Conservation (phyloP, 2,113 vertebrate genomes). For the Cryptomyrus ogoouensis region DNA sequence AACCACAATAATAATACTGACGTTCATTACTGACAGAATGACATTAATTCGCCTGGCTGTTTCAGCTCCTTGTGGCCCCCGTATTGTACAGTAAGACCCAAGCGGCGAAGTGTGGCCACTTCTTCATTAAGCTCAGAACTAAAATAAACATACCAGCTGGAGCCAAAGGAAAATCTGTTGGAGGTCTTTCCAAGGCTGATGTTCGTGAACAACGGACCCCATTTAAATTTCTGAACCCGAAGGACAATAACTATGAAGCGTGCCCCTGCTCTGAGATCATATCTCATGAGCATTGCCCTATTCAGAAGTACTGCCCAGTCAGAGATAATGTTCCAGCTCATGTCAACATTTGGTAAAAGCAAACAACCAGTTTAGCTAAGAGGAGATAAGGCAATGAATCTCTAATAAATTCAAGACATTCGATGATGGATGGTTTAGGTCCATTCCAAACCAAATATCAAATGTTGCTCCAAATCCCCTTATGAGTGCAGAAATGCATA, state of each 20-base stretch:
- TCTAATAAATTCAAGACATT: conserved; percentile 5
- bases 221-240: neutral
- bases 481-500: conserved; percentile 10
- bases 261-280: neutral
- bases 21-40: neutral
- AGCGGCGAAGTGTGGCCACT: neutral
- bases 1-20: neutral
- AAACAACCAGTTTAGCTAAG: neutral
- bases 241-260: neutral
- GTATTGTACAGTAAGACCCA: neutral
- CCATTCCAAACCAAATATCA: conserved; percentile 11
- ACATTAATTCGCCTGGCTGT: neutral
- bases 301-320: neutral
- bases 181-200: neutral
- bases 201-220: neutral
- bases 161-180: neutral
- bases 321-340: neutral
- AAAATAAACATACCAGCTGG: neutral
- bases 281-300: neutral
- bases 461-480: conserved; percentile 1
- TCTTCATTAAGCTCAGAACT: neutral
- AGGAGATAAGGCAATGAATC: conserved; percentile 3
- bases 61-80: neutral
- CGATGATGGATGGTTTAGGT: neutral
- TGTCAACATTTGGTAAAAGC: conserved; percentile 10